A percentile compares a stretch with the other conserved stretches of the same genome.
Conservation (phyloP, 1,140 invertebrate genomes). For the Ephestia elutella region DNA sequence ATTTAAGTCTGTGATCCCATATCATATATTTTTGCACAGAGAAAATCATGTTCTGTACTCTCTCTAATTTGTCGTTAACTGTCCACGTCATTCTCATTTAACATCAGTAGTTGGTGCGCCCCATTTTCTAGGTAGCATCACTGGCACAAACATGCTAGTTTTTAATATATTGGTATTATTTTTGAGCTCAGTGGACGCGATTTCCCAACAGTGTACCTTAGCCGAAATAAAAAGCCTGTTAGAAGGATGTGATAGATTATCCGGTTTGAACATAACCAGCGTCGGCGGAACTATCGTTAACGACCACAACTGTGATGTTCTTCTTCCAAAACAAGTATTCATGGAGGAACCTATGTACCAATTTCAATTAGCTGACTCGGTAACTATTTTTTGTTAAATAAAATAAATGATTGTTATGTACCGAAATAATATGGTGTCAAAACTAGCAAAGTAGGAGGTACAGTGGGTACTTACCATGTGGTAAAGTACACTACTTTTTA, state of each 20-base stretch:
- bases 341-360: slow-evolving; percentile 58
- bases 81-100: slow-evolving; percentile 4
- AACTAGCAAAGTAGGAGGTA: too few relatives aligned
- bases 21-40: too few relatives aligned
- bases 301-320: slow-evolving; percentile 66
- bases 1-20: too few relatives aligned
- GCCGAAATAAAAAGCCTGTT: slow-evolving; percentile 54
- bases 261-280: slow-evolving; percentile 58
- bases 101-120: not conserved
- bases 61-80: slow-evolving; percentile 1
- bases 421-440: too few relatives aligned
- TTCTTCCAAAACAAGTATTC: slow-evolving; percentile 66
- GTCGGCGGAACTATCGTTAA: slow-evolving; percentile 64
- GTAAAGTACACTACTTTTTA: too few relatives aligned
- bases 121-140: not conserved
- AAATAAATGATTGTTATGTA: not conserved
- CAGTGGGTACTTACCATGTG: too few relatives aligned
- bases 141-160: not conserved
- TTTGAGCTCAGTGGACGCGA: slow-evolving; percentile 5
- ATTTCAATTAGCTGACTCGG: slow-evolving; percentile 54
- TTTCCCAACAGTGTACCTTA: slow-evolving; percentile 36
- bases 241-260: slow-evolving; percentile 55
- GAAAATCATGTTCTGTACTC: not conserved
- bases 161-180: not conserved
- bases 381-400: slow-evolving; percentile 16